Base-by-base conservation (phyloP, 2,888 invertebrate species). In the Spilosoma lubricipeda region DNA sequence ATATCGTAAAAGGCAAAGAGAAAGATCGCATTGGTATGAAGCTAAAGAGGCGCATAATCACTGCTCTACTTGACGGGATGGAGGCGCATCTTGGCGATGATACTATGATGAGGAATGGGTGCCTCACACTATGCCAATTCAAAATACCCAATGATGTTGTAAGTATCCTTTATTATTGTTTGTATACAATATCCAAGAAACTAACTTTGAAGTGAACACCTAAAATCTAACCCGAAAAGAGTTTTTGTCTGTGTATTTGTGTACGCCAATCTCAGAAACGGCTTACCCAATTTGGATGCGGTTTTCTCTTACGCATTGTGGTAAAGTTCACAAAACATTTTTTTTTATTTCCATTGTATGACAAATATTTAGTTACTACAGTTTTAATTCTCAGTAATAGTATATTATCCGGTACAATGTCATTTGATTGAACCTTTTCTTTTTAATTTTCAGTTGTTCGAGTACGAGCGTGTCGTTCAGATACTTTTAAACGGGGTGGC, bases 51-150 rank as follows among this genome's bases (percentile, higher is more conserved):
- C 97, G 97, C 86, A 98, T 99, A 76, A 98, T 99, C 73, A 97
- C 97, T 1, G 97, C 98, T 0, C 94, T 99, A 72, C 95, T 99
- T 56, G 98, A 98, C 88, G 99, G 98, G 30, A 99, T 99, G 99
- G 98, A 98, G 85, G 96, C 97, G 72, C 98, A 99, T 89, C 96
- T 97, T 78, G 96, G 97, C 52, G 99, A 99, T 90, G 98, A 98
- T 83, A 99, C 98, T 42, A 99, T 99, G 99, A 98, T 99, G 97
- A 96, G 99, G 73, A 99, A 99, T 93, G 99, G 99, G 71, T 99
- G 99, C 92, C 96, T 99, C 77, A 99, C 99, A 0, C 96, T 99
- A 63, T 99, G 99, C 89, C 99, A 99, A 93, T 99, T 99, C 91
- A 98, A 98, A 91, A 99, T 99, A 92, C 99, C 99, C 4, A 97